phyloP scores from a whole-genome alignment of 2,888 invertebrate genomes.

The Chorisops tibialis region DNA sequence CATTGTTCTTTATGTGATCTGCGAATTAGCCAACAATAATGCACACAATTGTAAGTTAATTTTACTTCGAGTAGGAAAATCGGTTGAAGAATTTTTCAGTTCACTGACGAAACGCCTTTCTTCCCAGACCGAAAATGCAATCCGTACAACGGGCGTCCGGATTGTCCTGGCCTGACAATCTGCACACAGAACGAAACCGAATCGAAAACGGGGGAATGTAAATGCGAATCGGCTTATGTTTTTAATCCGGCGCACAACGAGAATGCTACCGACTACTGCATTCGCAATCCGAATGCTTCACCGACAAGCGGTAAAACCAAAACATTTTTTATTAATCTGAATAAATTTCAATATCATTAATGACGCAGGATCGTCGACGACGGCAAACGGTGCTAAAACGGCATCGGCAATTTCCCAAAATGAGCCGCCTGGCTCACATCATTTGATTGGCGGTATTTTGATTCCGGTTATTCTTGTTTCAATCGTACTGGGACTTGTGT shows the following conservation, averaged over 20 bases:
- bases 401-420: constrained; percentile 25
- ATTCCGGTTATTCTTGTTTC: constrained; percentile 38
- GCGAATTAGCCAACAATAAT: background rate
- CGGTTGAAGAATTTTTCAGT: no score
- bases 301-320: background rate
- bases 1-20: background rate
- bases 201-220: background rate
- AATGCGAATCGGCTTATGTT: constrained; percentile 3
- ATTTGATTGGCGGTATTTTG: constrained; percentile 38
- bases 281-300: constrained; percentile 1
- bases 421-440: constrained; percentile 35
- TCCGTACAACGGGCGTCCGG: background rate
- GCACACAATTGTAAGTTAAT: background rate
- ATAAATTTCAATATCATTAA: no score
- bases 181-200: background rate
- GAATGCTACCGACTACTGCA: constrained; percentile 17
- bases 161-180: constrained; percentile 1
- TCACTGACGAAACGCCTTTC: no score
- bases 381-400: constrained; percentile 9
- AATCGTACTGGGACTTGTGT: constrained; percentile 36
- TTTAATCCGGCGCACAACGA: constrained; percentile 12
- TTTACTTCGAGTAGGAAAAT: no score
- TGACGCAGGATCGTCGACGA: background rate
- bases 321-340: no score
- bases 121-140: constrained; percentile 16